phyloP scores from a whole-genome alignment of 2,113 vertebrate species.

The Chaetodon trifascialis region DNA sequence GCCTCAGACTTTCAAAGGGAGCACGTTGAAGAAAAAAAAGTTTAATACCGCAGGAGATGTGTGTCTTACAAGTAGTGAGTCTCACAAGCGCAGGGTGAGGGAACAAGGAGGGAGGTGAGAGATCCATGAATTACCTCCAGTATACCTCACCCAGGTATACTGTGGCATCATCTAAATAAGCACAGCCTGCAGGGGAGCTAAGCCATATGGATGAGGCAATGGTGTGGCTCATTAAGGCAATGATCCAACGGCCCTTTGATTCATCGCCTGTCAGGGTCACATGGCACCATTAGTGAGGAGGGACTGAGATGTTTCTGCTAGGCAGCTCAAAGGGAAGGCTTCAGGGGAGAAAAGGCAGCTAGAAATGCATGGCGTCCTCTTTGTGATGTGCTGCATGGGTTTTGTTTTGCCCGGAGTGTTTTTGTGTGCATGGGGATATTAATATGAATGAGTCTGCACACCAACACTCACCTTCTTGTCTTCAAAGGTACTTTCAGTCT shows the following conservation, averaged over 20 bases:
- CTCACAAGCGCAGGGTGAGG: slow-evolving; percentile 16
- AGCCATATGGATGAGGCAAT: slow-evolving; percentile 34
- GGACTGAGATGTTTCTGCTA: slow-evolving; percentile 15
- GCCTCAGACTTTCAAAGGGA: slow-evolving; percentile 50
- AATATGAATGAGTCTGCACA: slow-evolving; percentile 4
- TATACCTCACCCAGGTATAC: slow-evolving; percentile 13
- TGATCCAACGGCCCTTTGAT: slow-evolving; percentile 57
- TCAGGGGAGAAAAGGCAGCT: slow-evolving; percentile 29
- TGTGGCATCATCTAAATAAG: slow-evolving; percentile 48
- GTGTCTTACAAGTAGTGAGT: not conserved
- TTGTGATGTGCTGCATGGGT: slow-evolving; percentile 16
- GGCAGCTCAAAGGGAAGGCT: slow-evolving; percentile 28
- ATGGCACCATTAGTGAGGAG: slow-evolving; percentile 38
- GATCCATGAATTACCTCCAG: slow-evolving; percentile 13
- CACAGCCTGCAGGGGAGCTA: slow-evolving; percentile 15
- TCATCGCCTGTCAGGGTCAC: slow-evolving; percentile 45
- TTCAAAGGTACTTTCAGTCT: slow-evolving; percentile 53
- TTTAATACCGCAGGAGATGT: slow-evolving; percentile 30
- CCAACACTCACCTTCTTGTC: slow-evolving; percentile 65
- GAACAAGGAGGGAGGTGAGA: not conserved
- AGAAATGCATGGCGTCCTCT: slow-evolving; percentile 17
- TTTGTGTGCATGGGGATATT: not conserved
- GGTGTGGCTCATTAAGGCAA: slow-evolving; percentile 64
- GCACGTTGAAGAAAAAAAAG: slow-evolving; percentile 30
- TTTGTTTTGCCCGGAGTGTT: not conserved